phyloP scores from a whole-genome alignment of 2,113 vertebrate species.

The Carassius carassius region DNA sequence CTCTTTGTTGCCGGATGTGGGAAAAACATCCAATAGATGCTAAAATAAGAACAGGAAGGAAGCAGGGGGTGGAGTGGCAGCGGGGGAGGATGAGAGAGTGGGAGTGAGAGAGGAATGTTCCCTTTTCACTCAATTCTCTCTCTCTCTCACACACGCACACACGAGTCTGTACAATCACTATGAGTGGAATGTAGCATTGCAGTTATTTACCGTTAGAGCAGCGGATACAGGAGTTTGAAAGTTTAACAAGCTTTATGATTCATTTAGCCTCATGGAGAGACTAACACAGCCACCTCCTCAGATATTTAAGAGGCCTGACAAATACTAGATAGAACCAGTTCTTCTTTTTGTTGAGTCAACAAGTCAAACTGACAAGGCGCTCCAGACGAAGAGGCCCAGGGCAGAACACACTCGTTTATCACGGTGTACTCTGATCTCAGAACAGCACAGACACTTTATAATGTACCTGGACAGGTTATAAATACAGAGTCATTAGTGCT shows the following conservation, averaged over 20 bases:
- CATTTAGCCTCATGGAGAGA: background rate
- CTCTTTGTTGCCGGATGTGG: conserved; percentile 95
- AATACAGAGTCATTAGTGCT: conserved; percentile 3
- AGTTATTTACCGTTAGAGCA: conserved; percentile 26
- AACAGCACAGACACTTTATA: background rate
- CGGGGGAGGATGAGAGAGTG: conserved; percentile 76
- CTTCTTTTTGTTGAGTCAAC: conserved; percentile 57
- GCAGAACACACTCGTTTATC: conserved; percentile 46
- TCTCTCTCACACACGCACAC: conserved; percentile 61
- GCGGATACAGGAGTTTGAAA: background rate
- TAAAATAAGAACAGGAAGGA: conserved; percentile 99
- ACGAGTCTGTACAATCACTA: conserved; percentile 60
- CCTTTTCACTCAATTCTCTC: conserved; percentile 67
- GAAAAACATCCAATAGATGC: conserved; percentile 89
- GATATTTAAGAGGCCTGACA: conserved; percentile 48
- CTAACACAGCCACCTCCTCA: background rate
- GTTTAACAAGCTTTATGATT: conserved; percentile 24
- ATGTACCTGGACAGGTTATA: conserved; percentile 6
- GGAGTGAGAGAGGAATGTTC: conserved; percentile 90
- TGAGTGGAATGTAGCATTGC: conserved; percentile 64
- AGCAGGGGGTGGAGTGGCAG: conserved; percentile 87
- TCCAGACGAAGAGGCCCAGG: conserved; percentile 31
- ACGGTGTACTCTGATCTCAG: conserved; percentile 16
- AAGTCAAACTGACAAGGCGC: conserved; percentile 50
- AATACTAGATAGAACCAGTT: conserved; percentile 49